Base-by-base conservation (phyloP, 2,888 invertebrate species). In the Chironomus riparius region DNA sequence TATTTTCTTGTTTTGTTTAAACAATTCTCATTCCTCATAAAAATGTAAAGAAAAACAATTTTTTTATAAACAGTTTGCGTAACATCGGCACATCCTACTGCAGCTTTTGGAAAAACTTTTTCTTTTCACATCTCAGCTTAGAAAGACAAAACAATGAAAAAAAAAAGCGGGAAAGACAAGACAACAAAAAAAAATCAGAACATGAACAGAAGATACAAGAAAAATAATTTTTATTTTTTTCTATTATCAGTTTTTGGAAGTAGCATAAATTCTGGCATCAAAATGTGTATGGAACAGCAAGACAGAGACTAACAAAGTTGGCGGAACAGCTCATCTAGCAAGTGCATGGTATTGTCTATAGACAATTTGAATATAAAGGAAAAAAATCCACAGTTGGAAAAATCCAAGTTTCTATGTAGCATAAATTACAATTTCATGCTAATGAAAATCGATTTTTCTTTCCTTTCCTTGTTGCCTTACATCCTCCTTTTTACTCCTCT, bases 401-500 rank as follows among this genome's bases (percentile, higher is more conserved):
- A 56, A 18, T 56, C 13, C 24, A 24, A 65, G 21, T 65, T 65
- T 15, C n/a, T 61, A 47, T 47, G 47, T 47, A 21, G 65, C 15
- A 73, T 65, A 73, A 73, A 73, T 73, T 62, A 65, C 65, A 47
- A 65, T 73, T 73, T 73, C 65, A 73, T 73, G 73, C 65, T 73
- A 73, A 73, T 73, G 73, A 73, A 73, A 38, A 73, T 73, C 65
- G 73, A 73, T 73, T 73, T 50, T 71, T 24, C 24, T 47, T 28
- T 7, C 24, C 18, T 56, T 56, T 10, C n/a, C 56, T 56, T 65
- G 62, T n/a, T 50, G 50, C 50, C 62, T 2, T 7, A 15, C 18
- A 5, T 56, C 56, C 56, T 56, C 56, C 50, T 56, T 56, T 1
- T 56, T 18, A 50, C 18, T 56, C 56, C n/a, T 18, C 15, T 38